Evolutionary conservation across 2,113 vertebrate genomes (phyloP).

Genomic region (Scortum barcoo): DNA sequence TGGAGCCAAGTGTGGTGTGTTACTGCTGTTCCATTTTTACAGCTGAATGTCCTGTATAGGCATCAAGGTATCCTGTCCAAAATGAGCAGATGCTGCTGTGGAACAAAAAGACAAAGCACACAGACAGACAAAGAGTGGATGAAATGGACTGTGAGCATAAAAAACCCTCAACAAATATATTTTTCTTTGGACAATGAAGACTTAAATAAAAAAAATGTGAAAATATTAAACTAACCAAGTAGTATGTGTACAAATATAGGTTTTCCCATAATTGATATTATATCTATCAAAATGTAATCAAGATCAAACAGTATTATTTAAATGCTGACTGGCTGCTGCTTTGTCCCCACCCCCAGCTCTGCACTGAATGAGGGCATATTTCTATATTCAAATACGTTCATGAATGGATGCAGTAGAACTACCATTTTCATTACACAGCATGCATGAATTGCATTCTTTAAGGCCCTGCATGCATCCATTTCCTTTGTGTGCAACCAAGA

Average conservation of each 20-base stretch:
- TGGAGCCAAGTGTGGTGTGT: neutral
- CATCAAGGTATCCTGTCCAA: constrained; percentile 14
- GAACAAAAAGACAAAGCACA: constrained; percentile 10
- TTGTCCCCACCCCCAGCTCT: neutral
- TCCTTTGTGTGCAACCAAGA: neutral
- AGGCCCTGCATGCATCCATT: neutral
- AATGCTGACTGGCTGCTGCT: neutral
- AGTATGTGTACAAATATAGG: neutral
- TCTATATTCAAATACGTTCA: constrained; percentile 1
- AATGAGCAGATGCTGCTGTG: constrained; percentile 27
- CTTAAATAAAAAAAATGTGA: neutral
- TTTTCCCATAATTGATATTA: neutral
- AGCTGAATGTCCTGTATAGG: constrained; percentile 19
- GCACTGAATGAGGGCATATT: neutral
- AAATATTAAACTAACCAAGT: neutral
- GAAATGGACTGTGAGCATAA: neutral
- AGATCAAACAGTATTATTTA: neutral
- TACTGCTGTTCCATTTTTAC: constrained; percentile 5
- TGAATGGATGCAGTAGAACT: neutral
- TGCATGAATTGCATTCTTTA: constrained; percentile 10
- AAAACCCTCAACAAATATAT: neutral
- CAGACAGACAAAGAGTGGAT: neutral
- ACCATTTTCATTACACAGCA: neutral
- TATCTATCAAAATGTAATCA: neutral
- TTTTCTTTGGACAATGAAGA: too few relatives aligned